A percentile compares a stretch with the other conserved stretches of the same genome.
phyloP scores from a whole-genome alignment of 30 jellyfish, hydroid and myxozoan species.

The Turritopsis rubra region DNA sequence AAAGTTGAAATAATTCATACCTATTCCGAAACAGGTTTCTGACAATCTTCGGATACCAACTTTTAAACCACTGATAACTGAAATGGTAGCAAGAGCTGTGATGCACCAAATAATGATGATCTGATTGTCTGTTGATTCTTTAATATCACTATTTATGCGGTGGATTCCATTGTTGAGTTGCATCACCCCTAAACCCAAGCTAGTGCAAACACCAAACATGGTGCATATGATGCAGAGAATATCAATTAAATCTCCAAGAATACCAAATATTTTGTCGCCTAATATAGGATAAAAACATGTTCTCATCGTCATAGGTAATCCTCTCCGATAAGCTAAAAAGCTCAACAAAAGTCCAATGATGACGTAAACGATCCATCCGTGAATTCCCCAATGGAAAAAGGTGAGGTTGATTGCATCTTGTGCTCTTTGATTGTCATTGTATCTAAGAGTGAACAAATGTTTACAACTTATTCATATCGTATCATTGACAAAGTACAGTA shows the following conservation, averaged over 20 bases:
- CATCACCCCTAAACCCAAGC: conserved; percentile 94
- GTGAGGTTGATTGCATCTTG: conserved; percentile 92
- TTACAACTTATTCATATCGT: too few species aligned
- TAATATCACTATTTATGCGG: conserved; percentile 61
- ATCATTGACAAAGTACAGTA: too few species aligned
- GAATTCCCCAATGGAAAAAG: conserved; percentile 91
- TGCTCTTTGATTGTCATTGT: conserved; percentile 81
- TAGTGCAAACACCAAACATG: conserved; percentile 97
- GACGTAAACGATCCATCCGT: conserved; percentile 86
- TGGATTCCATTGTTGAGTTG: conserved; percentile 76
- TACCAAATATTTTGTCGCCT: conserved; percentile 78
- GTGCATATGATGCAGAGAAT: conserved; percentile 83
- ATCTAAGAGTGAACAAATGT: conserved; percentile 27
- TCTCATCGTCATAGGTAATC: conserved; percentile 90
- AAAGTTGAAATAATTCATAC: conserved; percentile 6
- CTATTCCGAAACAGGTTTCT: conserved; percentile 81
- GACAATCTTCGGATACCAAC: conserved; percentile 80
- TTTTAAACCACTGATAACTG: conserved; percentile 91
- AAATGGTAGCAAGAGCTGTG: conserved; percentile 91
- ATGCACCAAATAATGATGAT: conserved; percentile 84
- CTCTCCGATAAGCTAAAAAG: conserved; percentile 69
- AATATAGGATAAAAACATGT: conserved; percentile 91
- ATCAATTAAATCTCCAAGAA: conserved; percentile 79
- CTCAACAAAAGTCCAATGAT: conserved; percentile 72
- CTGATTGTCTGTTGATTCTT: conserved; percentile 42